Base-by-base conservation (phyloP, 2,113 vertebrate species). In the Rhodinocichla rosea region DNA sequence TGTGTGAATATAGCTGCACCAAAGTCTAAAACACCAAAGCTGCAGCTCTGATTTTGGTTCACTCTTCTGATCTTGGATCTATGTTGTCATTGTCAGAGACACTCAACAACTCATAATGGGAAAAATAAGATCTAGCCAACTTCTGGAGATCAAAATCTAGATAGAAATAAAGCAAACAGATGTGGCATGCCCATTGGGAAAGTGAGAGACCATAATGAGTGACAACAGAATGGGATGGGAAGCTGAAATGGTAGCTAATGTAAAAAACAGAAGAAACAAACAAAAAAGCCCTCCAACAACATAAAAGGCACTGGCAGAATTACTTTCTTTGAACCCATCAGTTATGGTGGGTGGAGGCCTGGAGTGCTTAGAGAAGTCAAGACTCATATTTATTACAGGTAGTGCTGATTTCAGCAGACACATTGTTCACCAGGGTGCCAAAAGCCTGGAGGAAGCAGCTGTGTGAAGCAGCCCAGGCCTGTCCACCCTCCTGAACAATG, bases 361-460 rank as follows among this genome's bases (percentile, higher is more conserved):
- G 4, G 4, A 93, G 27, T 55, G 50, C 79, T 88, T 69, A 55
- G 69, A 87, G 92, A 87, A 95, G 79, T 76, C 53, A 94, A 85
- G 86, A 59, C 63, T 94, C 79, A 28, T 50, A 67, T 92, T 92
- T 94, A 81, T 92, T 80, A 74, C 68, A 95, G 90, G 91, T 81
- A 86, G 86, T 47, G 90, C 95, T 95, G 92, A 94, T 88, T 92
- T 92, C 17, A 18, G 92, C 74, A 94, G 89, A 88, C 57, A 87
- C 18, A 74, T 86, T 89, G 83, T 70, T 93, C 71, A 33, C 0
- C 0, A 90, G 63, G 76, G 45, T 94, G 95, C 91, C 94, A 93
- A 93, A 70, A 67, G 68, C 88, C 67, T 86, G 74, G 71, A 88
- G 92, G 92, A 97, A 94, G 86, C 94, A 95, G 88, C 94, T 93